These are phyloP conservation scores for Anadara kagoshimensis DNA, from an alignment of 1,140 invertebrate genomes.

Conservation along the genomic window DNA sequence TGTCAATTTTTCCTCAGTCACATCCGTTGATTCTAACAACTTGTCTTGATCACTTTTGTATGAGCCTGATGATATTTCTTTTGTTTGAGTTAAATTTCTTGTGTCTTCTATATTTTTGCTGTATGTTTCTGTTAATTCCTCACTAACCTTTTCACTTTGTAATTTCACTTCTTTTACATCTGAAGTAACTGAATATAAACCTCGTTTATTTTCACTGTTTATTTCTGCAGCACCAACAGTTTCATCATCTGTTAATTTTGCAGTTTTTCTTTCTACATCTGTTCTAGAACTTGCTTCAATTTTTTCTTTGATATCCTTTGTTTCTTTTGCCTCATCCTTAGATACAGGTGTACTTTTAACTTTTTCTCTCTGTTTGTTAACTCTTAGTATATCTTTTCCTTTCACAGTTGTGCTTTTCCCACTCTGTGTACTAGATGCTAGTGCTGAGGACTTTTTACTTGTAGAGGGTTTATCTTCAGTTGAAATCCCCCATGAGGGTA, in stretches of 20 bases:
- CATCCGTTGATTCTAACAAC: background rate
- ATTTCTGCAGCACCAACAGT: background rate
- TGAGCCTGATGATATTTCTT: background rate
- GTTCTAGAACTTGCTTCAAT: background rate
- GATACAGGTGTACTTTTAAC: conserved; percentile 28
- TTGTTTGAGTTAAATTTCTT: background rate
- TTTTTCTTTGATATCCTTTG: conserved; percentile 27
- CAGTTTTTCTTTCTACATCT: background rate
- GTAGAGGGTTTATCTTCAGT: background rate
- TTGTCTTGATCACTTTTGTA: background rate
- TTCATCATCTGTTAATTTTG: conserved; percentile 7
- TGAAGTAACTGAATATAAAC: too few relatives aligned
- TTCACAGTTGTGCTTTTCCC: background rate
- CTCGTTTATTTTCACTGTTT: background rate
- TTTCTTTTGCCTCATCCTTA: conserved; percentile 19
- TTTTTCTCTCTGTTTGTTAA: background rate
- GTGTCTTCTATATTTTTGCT: background rate
- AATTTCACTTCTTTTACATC: too few relatives aligned
- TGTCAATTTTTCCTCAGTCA: background rate
- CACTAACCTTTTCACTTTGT: too few relatives aligned
- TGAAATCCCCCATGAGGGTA: conserved; percentile 42
- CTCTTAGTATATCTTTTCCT: background rate
- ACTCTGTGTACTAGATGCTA: conserved; percentile 2
- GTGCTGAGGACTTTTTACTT: background rate
- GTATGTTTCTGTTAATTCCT: background rate